Evolutionary conservation across 2,888 invertebrate genomes (phyloP).

Genomic region (Platycnemis pennipes): DNA sequence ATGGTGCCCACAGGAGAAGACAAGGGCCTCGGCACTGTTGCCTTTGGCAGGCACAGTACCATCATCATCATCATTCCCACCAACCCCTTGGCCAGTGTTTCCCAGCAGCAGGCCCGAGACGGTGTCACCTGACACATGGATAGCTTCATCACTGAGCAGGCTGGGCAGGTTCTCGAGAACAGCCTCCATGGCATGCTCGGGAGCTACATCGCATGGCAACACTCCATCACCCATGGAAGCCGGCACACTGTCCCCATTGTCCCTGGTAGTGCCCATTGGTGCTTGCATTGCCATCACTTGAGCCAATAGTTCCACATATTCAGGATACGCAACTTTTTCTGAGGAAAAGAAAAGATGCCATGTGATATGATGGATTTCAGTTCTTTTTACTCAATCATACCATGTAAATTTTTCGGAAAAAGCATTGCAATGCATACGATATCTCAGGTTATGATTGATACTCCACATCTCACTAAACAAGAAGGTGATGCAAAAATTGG

Average conservation of each 20-base stretch:
- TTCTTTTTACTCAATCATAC: too few relatives aligned
- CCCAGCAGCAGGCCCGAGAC: not conserved
- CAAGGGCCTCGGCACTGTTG: constrained; percentile 62
- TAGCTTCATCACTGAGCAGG: constrained; percentile 32
- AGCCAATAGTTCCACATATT: constrained; percentile 71
- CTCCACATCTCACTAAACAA: too few relatives aligned
- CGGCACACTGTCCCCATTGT: constrained; percentile 18
- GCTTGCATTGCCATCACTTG: constrained; percentile 70
- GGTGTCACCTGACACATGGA: constrained; percentile 28
- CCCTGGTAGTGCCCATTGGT: constrained; percentile 15
- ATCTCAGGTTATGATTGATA: too few relatives aligned
- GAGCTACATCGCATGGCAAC: constrained; percentile 1
- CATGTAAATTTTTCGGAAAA: too few relatives aligned
- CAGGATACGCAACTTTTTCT: constrained; percentile 72
- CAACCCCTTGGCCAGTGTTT: not conserved
- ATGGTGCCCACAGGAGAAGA: constrained; percentile 72
- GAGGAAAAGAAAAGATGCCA: not conserved
- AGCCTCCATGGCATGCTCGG: constrained; percentile 67
- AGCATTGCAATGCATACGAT: too few relatives aligned
- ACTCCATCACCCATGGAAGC: constrained; percentile 45
- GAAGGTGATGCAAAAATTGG: too few relatives aligned
- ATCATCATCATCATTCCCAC: not conserved
- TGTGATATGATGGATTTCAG: not conserved
- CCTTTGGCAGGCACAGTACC: not conserved
- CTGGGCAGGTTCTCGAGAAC: constrained; percentile 66